phyloP scores from a whole-genome alignment of 2,797 vertebrate species.

The Pangasius macronema region DNA sequence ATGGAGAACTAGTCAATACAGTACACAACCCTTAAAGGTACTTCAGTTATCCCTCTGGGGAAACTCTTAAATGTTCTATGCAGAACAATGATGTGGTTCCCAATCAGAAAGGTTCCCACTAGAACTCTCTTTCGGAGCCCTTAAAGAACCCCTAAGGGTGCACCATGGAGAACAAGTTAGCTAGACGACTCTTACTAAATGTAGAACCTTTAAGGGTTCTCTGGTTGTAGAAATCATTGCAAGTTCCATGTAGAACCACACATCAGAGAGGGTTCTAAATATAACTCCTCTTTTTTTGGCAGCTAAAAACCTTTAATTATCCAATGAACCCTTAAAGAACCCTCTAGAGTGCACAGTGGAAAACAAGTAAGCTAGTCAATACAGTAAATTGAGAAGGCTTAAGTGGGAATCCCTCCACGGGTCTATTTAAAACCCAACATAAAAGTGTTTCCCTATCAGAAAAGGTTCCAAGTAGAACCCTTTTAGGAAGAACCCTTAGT shows the following conservation, averaged over 20 bases:
- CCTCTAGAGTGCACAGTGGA: background rate
- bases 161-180: no score
- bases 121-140: no score
- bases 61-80: background rate
- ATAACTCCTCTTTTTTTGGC: background rate
- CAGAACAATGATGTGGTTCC: background rate
- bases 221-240: background rate
- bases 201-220: background rate
- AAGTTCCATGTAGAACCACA: background rate
- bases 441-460: no score
- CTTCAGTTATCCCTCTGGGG: background rate
- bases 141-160: background rate
- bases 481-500: background rate
- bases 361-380: background rate
- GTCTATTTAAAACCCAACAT: no score
- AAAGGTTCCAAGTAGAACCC: background rate
- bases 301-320: background rate
- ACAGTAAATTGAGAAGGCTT: background rate
- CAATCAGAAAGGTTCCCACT: background rate
- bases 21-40: background rate
- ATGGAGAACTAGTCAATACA: background rate
- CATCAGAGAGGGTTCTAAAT: background rate
- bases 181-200: background rate
- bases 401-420: no score
- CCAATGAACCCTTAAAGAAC: background rate